A percentile compares a stretch with the other conserved stretches of the same genome.
Evolutionary conservation across 2,797 vertebrate genomes (phyloP).

Genomic region (Malurus leucopterus): DNA sequence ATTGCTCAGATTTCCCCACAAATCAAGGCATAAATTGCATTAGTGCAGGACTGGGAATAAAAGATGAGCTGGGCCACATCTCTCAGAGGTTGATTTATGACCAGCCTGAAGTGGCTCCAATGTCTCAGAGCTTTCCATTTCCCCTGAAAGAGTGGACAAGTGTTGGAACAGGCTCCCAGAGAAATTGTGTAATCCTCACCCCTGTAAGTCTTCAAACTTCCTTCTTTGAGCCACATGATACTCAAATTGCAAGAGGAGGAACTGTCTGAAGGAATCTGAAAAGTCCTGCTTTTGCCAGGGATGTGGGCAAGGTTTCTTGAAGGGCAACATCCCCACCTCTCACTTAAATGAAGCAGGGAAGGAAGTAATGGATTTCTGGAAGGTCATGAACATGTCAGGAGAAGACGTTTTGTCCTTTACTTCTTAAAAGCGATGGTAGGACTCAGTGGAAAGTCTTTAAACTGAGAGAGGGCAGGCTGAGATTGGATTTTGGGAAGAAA

Average conservation of each 20-base stretch:
- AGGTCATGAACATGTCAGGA: not conserved
- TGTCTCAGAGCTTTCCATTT: not conserved
- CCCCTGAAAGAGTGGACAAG: not conserved
- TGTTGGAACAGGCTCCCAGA: not conserved
- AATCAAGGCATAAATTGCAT: not conserved
- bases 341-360: accelerated
- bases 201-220: not conserved
- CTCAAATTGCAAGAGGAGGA: not conserved
- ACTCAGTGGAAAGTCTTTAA: not conserved
- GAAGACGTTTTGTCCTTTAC: not conserved
- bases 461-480: not conserved
- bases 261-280: not conserved
- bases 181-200: not conserved
- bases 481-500: no score
- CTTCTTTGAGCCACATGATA: not conserved
- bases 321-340: not conserved
- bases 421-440: not conserved
- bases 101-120: accelerated
- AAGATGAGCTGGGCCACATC: not conserved
- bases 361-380: not conserved
- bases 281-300: not conserved
- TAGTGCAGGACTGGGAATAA: not conserved
- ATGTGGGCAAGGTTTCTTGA: not conserved
- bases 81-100: not conserved
- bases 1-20: not conserved